These are phyloP conservation scores for Baccha elongata DNA, from an alignment of 2,888 invertebrate species.

Conservation along the genomic window DNA sequence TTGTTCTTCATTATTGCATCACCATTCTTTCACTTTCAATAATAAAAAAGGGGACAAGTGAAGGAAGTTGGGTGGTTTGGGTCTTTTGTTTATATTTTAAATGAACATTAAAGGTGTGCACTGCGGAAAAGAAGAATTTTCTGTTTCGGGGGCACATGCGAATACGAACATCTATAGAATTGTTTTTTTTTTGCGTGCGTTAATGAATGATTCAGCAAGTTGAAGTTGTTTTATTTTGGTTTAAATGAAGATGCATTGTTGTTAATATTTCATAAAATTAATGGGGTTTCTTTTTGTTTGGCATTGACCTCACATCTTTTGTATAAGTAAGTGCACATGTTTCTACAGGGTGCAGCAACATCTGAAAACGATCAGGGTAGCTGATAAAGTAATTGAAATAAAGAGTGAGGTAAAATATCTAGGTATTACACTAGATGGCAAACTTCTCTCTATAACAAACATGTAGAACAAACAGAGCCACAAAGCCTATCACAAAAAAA, in stretches of 20 bases:
- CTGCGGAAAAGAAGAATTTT: slow-evolving; percentile 26
- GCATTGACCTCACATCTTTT: no score
- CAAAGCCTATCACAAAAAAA: no score
- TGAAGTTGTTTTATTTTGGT: slow-evolving; percentile 5
- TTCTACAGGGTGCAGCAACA: no score
- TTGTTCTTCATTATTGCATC: slow-evolving; percentile 56
- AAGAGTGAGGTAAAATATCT: no score
- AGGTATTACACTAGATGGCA: no score
- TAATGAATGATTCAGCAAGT: slow-evolving; percentile 31
- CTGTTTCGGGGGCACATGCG: slow-evolving; percentile 30
- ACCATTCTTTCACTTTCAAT: slow-evolving; percentile 52
- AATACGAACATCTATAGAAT: slow-evolving; percentile 18
- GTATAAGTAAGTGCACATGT: no score
- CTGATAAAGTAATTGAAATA: no score
- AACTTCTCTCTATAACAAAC: no score
- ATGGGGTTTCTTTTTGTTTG: no score
- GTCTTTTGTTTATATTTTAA: slow-evolving; percentile 38
- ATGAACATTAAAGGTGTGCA: slow-evolving; percentile 40
- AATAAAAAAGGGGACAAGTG: neutral
- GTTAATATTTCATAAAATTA: neutral
- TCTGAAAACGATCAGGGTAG: no score
- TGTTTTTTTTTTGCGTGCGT: slow-evolving; percentile 7
- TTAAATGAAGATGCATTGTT: slow-evolving; percentile 3
- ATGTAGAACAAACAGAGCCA: no score
- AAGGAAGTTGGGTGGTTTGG: neutral